A percentile compares a stretch with the other conserved stretches of the same genome.
Evolutionary conservation across 2,113 vertebrate genomes (phyloP).

Genomic region (Todiramphus saurophagus): DNA sequence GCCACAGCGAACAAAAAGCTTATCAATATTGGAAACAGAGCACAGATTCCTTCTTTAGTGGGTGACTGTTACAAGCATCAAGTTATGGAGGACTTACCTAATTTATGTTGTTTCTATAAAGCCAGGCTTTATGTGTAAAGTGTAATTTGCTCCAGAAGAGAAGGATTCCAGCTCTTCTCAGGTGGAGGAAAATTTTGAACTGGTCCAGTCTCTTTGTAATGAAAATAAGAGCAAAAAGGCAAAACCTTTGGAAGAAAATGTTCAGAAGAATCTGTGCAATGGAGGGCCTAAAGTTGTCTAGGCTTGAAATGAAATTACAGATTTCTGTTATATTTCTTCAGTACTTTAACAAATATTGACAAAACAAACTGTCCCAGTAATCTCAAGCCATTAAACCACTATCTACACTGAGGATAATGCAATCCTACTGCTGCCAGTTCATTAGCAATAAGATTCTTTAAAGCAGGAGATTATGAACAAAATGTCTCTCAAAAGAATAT

Average conservation of each 20-base stretch:
- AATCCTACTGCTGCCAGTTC: not conserved
- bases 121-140: not conserved
- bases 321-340: not conserved
- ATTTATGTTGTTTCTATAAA: not conserved
- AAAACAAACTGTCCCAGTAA: not conserved
- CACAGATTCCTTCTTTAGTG: not conserved
- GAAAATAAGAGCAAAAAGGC: not conserved
- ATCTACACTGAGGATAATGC: not conserved
- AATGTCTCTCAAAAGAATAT: not conserved
- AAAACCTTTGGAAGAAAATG: not conserved
- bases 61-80: not conserved
- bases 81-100: not conserved
- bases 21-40: not conserved
- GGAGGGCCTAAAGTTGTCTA: not conserved
- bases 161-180: not conserved
- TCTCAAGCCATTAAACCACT: not conserved
- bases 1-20: not conserved
- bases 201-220: not conserved
- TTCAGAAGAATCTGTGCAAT: not conserved
- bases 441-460: not conserved
- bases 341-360: not conserved
- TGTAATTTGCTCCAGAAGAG: not conserved
- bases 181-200: not conserved
- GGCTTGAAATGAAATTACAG: not conserved
- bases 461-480: not conserved